These are phyloP conservation scores for Hyaena hyaena DNA, from an alignment of 2,113 vertebrate genomes.

Conservation along the genomic window DNA sequence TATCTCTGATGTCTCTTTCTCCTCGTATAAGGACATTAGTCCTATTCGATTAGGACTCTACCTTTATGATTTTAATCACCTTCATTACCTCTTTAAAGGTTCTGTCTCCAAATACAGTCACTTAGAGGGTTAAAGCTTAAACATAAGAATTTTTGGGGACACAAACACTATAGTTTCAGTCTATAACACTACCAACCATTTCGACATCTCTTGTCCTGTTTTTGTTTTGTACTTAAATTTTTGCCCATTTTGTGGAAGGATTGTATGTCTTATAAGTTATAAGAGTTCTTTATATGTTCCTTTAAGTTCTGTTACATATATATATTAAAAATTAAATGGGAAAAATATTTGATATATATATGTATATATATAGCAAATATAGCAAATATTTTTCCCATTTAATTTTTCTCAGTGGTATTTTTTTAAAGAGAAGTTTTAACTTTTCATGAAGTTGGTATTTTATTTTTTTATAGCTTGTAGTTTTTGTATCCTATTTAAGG, in stretches of 20 bases:
- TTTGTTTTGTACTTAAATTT: background rate
- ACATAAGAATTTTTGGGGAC: background rate
- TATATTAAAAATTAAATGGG: too few relatives aligned
- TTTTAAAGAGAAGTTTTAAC: constrained; percentile 43
- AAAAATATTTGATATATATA: too few relatives aligned
- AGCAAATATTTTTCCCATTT: background rate
- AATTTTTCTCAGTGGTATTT: background rate
- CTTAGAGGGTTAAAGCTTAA: background rate
- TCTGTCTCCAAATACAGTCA: background rate
- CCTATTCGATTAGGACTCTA: background rate
- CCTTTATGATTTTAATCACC: background rate
- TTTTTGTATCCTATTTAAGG: background rate
- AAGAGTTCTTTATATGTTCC: background rate
- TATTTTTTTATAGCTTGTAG: background rate
- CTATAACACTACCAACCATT: background rate
- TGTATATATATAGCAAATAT: background rate
- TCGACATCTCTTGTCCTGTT: background rate
- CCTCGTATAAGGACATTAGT: background rate
- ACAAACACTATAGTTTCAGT: background rate
- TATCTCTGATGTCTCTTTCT: background rate
- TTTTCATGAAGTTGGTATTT: background rate
- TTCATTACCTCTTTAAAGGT: background rate
- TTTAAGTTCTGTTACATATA: background rate
- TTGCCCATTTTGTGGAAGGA: background rate
- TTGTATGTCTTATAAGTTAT: background rate